Base-by-base conservation (phyloP, 1,140 invertebrate genomes). In the Metopolophium dirhodum region DNA sequence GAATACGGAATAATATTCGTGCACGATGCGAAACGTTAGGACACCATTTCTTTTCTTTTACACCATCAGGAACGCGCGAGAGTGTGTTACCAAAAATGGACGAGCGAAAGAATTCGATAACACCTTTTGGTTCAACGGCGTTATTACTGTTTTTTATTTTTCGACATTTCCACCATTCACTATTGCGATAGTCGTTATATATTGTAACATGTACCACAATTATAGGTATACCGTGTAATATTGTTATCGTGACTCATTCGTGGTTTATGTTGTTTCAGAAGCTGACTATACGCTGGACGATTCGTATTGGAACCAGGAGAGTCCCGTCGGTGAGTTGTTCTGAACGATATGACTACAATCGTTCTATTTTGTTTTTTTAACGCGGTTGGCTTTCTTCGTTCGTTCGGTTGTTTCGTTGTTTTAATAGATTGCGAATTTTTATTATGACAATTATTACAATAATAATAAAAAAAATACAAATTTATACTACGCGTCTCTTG, bases 261-360 rank as follows among this genome's bases (percentile, higher is more conserved):
- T 49, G 18, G 20, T 94, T 95, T 95, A 20, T 68, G 30, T 7
- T 94, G 95, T 98, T 98, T 82, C 97, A 98, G 98, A 98, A 96
- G 97, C 97, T 95, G 97, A 98, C 96, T 98, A 98, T 95, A 98
- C 97, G 94, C 96, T 98, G 96, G 98, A 98, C 96, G 98, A 98
- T 96, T 98, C 97, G 94, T 98, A 97, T 96, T 98, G 97, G 97
- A 98, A 97, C 96, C 97, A 98, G 95, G 97, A 98, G 95, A 98
- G 97, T 96, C 97, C 97, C 95, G 97, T 97, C 95, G 97, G 97
- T 98, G 95, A 97, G 97, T 96, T 35, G 97, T 96, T 68, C 30
- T 30, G 4, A 37, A 23, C 30, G 8, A n/a, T 30, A 35, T 91
- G 22, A 68, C 26, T 51, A 14, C 11, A 9, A 30, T 68, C n/a